Conservation (phyloP, 2,113 vertebrate species). For the Lichenostomus cassidix region DNA sequence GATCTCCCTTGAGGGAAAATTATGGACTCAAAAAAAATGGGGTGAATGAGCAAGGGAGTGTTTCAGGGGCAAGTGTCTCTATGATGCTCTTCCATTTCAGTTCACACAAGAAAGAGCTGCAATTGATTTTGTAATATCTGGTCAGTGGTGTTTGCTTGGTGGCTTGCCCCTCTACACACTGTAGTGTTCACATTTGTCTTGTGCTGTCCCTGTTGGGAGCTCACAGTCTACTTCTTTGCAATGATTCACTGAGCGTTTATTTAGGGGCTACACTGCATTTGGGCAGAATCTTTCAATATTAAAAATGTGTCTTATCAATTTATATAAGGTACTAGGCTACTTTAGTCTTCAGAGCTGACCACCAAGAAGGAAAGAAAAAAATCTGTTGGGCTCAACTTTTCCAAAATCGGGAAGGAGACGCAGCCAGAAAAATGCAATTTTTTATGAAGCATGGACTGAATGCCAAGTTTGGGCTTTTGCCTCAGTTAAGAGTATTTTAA, state of each 20-base stretch:
- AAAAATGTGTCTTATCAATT: neutral
- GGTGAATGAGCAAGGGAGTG: neutral
- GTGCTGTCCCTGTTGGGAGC: neutral
- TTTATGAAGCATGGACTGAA: neutral
- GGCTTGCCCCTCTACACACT: neutral
- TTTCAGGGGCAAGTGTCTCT: neutral
- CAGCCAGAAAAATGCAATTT: neutral
- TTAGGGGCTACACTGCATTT: neutral
- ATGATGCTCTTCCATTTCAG: neutral
- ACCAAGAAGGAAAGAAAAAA: neutral
- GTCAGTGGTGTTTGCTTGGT: neutral
- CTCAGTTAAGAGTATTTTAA: neutral
- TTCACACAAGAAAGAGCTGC: neutral
- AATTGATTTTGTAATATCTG: neutral
- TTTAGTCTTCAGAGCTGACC: slow-evolving; percentile 8
- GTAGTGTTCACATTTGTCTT: neutral
- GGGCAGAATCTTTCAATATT: neutral
- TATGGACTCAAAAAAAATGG: neutral
- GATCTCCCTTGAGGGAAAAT: neutral
- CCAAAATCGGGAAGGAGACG: neutral
- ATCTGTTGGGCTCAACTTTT: neutral
- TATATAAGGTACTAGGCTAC: neutral
- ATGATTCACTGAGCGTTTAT: neutral
- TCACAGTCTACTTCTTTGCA: neutral
- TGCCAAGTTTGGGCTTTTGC: neutral